A percentile compares a stretch with the other conserved stretches of the same genome.
phyloP scores from a whole-genome alignment of 2,888 invertebrate species.

The Epistrophella euchroma region DNA sequence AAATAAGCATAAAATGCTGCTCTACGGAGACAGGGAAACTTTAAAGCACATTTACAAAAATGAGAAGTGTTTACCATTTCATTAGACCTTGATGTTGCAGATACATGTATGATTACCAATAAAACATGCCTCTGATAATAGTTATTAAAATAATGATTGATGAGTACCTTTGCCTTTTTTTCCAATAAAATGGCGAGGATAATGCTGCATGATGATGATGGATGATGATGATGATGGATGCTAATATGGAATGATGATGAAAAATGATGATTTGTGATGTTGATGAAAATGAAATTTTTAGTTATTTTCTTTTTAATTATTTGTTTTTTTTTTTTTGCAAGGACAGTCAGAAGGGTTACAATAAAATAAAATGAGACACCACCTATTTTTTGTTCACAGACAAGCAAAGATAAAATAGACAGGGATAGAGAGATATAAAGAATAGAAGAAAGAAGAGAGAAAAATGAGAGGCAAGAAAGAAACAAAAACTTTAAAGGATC shows the following conservation, averaged over 20 bases:
- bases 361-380: neutral
- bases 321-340: too few species aligned
- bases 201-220: neutral
- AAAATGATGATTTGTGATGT: neutral
- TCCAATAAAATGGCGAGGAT: neutral
- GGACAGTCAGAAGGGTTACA: neutral
- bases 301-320: neutral
- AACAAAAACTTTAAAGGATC: neutral
- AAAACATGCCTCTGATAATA: neutral
- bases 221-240: neutral
- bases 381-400: neutral
- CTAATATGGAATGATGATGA: neutral
- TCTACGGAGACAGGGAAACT: too few species aligned
- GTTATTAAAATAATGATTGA: neutral
- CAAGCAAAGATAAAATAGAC: conserved; percentile 37
- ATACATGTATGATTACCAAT: neutral
- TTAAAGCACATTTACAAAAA: too few species aligned
- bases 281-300: neutral
- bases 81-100: neutral
- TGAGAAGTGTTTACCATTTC: too few species aligned
- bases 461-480: neutral
- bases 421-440: conserved; percentile 12
- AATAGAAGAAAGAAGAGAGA: neutral
- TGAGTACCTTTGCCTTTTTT: neutral
- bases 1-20: too few species aligned